phyloP scores from a whole-genome alignment of 37 sponge, comb jelly and placozoan species.

The Tethya wilhelma region DNA sequence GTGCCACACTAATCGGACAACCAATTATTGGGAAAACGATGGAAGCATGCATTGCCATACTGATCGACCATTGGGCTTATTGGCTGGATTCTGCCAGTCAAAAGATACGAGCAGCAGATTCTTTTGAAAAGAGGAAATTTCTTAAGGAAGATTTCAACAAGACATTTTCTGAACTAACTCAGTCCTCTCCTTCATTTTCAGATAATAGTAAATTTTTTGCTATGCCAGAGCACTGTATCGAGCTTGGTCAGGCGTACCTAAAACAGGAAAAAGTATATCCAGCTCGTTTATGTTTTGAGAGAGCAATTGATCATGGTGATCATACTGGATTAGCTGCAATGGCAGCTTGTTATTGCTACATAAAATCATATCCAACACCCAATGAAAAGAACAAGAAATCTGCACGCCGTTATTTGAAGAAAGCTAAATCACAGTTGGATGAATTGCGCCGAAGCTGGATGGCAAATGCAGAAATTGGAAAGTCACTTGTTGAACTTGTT shows the following conservation, averaged over 20 bases:
- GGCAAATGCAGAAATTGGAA: slow-evolving; percentile 1
- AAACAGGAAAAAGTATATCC: background rate
- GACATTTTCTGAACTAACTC: background rate
- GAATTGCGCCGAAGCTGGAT: slow-evolving; percentile 2
- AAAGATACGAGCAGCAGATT: slow-evolving; percentile 2
- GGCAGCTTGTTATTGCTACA: slow-evolving; percentile 6
- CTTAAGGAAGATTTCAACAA: background rate
- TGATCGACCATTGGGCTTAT: slow-evolving; percentile 1
- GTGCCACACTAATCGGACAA: too few species aligned
- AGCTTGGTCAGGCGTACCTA: background rate
- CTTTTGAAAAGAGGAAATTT: background rate
- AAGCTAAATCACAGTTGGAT: background rate
- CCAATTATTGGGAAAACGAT: background rate
- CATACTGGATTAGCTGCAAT: slow-evolving; percentile 7
- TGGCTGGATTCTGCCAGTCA: background rate
- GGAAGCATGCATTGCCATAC: background rate
- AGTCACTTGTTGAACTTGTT: background rate
- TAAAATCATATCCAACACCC: background rate
- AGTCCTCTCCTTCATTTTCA: background rate
- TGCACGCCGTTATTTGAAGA: background rate
- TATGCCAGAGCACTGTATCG: slow-evolving; percentile 1
- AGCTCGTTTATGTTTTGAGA: background rate
- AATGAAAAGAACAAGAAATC: background rate
- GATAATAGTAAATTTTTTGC: background rate
- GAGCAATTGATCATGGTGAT: background rate